Evolutionary conservation across 2,113 vertebrate genomes (phyloP).

Genomic region (Festucalex cinctus): DNA sequence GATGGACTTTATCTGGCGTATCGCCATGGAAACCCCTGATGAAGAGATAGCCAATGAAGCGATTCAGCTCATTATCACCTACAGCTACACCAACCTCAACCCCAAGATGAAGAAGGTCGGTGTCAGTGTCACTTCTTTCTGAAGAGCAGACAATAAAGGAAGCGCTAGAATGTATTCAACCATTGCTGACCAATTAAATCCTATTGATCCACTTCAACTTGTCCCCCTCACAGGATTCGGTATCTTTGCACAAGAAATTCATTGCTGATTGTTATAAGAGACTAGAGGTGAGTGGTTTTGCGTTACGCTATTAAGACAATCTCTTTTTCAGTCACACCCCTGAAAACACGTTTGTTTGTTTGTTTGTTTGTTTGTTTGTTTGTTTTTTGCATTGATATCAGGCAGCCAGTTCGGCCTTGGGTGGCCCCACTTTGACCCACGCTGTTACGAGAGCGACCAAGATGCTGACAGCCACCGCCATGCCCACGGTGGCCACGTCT

Average conservation of each 20-base stretch:
- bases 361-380: too few species aligned
- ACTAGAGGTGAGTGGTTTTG: conserved; percentile 80
- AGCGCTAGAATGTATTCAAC: background rate
- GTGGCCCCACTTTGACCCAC: conserved; percentile 93
- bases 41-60: conserved; percentile 99
- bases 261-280: conserved; percentile 98
- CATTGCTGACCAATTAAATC: background rate
- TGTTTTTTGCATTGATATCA: conserved; percentile 51
- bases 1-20: conserved; percentile 99
- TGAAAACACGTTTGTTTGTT: background rate
- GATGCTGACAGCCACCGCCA: conserved; percentile 97
- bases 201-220: background rate
- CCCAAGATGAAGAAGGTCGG: conserved; percentile 95
- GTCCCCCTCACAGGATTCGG: conserved; percentile 82
- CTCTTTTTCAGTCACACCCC: background rate
- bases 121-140: background rate
- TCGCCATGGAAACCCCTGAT: conserved; percentile 98
- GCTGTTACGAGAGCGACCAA: conserved; percentile 98
- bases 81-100: conserved; percentile 97
- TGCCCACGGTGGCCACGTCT: conserved; percentile 97
- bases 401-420: conserved; percentile 95
- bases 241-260: conserved; percentile 98
- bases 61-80: conserved; percentile 95
- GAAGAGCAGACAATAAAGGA: background rate
- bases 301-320: background rate